Conservation (phyloP, 2,888 invertebrate species). For the Eupithecia subfuscata region DNA sequence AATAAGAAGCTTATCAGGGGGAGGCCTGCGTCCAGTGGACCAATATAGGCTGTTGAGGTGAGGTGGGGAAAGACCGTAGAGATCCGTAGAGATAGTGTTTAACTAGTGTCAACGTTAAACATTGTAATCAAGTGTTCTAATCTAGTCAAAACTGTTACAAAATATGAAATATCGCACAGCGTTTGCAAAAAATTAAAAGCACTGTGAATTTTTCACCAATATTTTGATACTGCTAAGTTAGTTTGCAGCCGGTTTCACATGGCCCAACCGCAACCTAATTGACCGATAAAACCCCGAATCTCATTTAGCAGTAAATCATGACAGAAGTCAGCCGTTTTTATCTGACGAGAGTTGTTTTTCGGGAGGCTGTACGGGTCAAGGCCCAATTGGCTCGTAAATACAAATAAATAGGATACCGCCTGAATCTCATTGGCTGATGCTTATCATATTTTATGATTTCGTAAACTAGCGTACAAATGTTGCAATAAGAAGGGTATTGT, state of each 20-base stretch:
- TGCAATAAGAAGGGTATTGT: slow-evolving; percentile 64
- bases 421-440: slow-evolving; percentile 74
- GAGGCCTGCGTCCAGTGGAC: no score
- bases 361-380: slow-evolving; percentile 47
- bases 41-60: no score
- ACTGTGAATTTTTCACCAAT: slow-evolving; percentile 8
- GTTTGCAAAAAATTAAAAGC: not conserved
- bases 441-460: slow-evolving; percentile 79
- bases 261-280: slow-evolving; percentile 41
- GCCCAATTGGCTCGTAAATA: slow-evolving; percentile 76
- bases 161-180: not conserved
- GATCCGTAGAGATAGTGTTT: not conserved
- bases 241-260: slow-evolving; percentile 40
- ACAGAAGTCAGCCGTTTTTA: slow-evolving; percentile 58
- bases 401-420: slow-evolving; percentile 75
- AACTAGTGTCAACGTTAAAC: not conserved
- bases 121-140: not conserved
- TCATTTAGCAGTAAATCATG: slow-evolving; percentile 57
- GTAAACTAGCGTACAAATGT: slow-evolving; percentile 70
- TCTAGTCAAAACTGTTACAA: not conserved
- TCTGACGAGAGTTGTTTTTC: slow-evolving; percentile 64
- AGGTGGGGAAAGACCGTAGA: no score
- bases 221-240: slow-evolving; percentile 34
- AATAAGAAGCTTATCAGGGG: no score
- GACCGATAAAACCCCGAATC: slow-evolving; percentile 52